phyloP scores from a whole-genome alignment of 2,888 invertebrate genomes.

The Resseliella maxima region DNA sequence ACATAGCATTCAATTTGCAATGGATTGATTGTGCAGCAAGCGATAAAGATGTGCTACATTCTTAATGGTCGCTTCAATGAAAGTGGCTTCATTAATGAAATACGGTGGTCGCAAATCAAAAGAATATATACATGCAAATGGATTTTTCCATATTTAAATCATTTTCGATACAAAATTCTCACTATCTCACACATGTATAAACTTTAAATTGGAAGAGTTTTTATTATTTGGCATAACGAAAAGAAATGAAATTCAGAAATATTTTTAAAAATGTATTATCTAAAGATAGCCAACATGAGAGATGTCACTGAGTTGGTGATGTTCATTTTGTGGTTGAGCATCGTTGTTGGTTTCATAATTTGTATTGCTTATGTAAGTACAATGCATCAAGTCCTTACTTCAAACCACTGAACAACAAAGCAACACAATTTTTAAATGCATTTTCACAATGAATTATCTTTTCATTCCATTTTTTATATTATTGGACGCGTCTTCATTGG shows the following conservation, averaged over 20 bases:
- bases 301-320: not conserved
- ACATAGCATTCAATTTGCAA: too few species aligned
- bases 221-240: not conserved
- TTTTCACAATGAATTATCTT: not conserved
- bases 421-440: conserved; percentile 18
- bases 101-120: too few species aligned
- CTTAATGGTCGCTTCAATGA: too few species aligned
- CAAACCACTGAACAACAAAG: not conserved
- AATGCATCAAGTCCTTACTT: not conserved
- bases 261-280: not conserved
- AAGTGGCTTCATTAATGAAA: too few species aligned
- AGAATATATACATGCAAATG: too few species aligned
- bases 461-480: not conserved
- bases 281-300: not conserved
- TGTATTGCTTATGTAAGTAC: not conserved
- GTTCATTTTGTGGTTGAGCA: not conserved
- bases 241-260: not conserved
- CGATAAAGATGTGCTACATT: too few species aligned
- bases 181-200: too few species aligned
- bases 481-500: not conserved
- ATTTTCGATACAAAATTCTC: not conserved
- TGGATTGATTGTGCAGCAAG: too few species aligned
- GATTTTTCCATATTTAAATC: not conserved
- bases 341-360: not conserved
- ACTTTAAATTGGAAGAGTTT: not conserved